Base-by-base conservation (phyloP, 2,113 vertebrate genomes). In the Trachemys scripta region DNA sequence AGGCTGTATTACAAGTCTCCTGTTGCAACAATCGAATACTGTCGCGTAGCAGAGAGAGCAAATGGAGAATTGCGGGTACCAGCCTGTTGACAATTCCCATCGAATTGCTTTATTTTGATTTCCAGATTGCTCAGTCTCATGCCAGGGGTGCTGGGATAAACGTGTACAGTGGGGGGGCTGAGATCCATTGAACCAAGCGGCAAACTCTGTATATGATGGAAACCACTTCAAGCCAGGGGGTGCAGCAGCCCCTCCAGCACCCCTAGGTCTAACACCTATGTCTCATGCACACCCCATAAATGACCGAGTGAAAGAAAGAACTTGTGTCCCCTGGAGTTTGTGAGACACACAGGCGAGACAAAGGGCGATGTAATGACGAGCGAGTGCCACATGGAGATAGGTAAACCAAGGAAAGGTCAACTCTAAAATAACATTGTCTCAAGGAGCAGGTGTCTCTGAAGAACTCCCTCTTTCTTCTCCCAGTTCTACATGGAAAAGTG, bases 61-160 rank as follows among this genome's bases (percentile, higher is more conserved):
- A 84, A 65, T 3, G 3, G 0, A 25, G 20, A 25, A 24, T 53
- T 0, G 0, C 8, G 56, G 87, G 65, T 50, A 89, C 42, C 0
- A 1, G 3, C 8, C 20, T n/a, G 54, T 27, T 11, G 1, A 84
- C 20, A 49, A 47, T 25, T 84, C 35, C 75, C 19, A 1, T 19
- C 42, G 50, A 38, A 38, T 4, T 0, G 10, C 47, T 50, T 87
- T 72, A 16, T n/a, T 75, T 42, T 19, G 1, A 50, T 12, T 45
- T 47, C 75, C 2, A 2, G 25, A 5, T 31, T 79, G 31, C 10
- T 5, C 47, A 16, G 13, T 59, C 25, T 17, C 0, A 16, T 50
- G 81, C 35, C 75, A 54, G 53, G 6, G 53, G 53, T 54, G 53
- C 53, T 54, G 53, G 19, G 20, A 54, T 22, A 50, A 50, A 50